Evolutionary conservation across 1,140 invertebrate species (phyloP), one percentile per base, ranked within the genome.

Genomic region (Hylaeus volcanicus): DNA sequence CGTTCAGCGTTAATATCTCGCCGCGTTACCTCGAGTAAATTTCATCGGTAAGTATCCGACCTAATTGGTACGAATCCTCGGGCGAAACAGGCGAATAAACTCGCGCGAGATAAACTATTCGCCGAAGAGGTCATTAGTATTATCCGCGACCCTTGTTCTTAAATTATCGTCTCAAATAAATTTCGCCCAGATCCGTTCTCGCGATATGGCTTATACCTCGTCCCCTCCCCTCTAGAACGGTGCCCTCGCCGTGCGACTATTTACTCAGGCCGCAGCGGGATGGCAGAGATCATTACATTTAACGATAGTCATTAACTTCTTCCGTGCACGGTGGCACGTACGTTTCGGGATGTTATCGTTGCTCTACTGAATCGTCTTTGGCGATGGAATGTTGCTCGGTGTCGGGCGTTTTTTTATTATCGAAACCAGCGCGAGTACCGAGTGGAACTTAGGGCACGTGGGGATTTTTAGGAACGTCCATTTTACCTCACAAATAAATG

Each of bases 241-340:
- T 64, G 51, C 39, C 26, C 15, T n/a, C 37, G 61, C 43, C 63
- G 53, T n/a, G 6, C 68, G 5, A 79, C 69, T 73, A 73, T 79
- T 72, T 79, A 73, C 69, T 12, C n/a, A 48, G 69, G 43, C 8
- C 58, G 41, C 76, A 79, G 76, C 76, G 15, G 74, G 74, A 70
- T 15, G 65, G 74, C 79, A 26, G 74, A 55, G 65, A 76, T 81
- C 65, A 77, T 70, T 78, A 74, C 66, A 63, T 53, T 81, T 74
- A 77, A 81, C 79, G 79, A 74, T 78, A 56, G 66, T 71, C 74
- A 76, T 81, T 81, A 76, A 70, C 65, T 68, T 79, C 60, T 81
- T 81, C 78, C 65, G 56, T 73, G 76, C 76, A 77, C 75, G 66
- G 66, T 77, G 66, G 75, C 69, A 51, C 58, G 51, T 73, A 73